Conservation (phyloP, 1,140 invertebrate species). For the Drosophila parvula region DNA sequence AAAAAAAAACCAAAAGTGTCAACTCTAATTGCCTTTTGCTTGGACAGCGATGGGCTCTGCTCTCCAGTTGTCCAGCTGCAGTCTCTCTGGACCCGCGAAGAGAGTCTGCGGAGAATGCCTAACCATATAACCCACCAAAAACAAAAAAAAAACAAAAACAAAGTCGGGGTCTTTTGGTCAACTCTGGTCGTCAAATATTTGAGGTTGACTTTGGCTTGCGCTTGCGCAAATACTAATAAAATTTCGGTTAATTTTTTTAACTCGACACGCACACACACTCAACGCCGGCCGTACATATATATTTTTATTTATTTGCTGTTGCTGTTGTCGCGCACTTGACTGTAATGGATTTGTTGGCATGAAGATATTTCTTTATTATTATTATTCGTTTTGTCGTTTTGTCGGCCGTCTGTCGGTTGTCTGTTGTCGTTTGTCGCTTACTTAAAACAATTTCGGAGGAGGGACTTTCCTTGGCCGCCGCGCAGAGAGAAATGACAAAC, state of each 20-base stretch:
- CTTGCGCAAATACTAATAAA: conserved; percentile 84
- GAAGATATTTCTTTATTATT: conserved; percentile 75
- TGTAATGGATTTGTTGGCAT: conserved; percentile 84
- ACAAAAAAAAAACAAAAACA: neutral
- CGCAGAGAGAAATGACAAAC: conserved; percentile 66
- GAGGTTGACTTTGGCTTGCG: conserved; percentile 76
- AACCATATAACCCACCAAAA: conserved; percentile 26
- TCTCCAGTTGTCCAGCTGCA: neutral
- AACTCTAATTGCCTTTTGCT: conserved; percentile 83
- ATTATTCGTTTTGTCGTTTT: conserved; percentile 39
- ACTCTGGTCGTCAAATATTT: conserved; percentile 73
- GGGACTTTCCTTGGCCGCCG: conserved; percentile 41
- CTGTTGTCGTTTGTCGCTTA: conserved; percentile 54
- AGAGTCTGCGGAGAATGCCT: conserved; percentile 42
- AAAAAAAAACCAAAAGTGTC: conserved; percentile 75
- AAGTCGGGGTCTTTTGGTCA: conserved; percentile 56
- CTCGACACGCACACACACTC: conserved; percentile 67
- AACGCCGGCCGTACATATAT: conserved; percentile 13
- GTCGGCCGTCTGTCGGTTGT: neutral
- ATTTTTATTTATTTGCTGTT: conserved; percentile 76
- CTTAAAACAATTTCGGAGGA: conserved; percentile 61
- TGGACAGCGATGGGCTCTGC: conserved; percentile 44
- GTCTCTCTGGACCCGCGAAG: conserved; percentile 27
- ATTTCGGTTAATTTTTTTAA: conserved; percentile 84
- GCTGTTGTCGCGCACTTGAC: conserved; percentile 69